A percentile compares a stretch with the other conserved stretches of the same genome.
phyloP scores from a whole-genome alignment of 2,797 vertebrate species.

The Todus mexicanus region DNA sequence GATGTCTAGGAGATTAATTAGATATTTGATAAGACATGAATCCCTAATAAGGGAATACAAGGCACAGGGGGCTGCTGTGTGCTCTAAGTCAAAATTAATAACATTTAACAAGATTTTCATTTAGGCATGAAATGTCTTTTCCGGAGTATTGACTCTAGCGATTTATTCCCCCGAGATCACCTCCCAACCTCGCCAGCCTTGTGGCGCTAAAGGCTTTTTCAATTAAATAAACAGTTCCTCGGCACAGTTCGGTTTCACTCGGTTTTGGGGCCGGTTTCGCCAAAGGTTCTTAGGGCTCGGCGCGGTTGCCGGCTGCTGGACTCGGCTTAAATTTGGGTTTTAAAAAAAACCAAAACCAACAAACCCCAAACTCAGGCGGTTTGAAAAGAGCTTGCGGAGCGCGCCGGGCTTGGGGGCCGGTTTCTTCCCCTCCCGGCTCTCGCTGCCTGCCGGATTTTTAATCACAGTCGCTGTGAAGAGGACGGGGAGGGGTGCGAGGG shows the following conservation, averaged over 20 bases:
- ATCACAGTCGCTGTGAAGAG: neutral
- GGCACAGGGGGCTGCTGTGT: slow-evolving; percentile 95
- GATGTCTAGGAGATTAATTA: slow-evolving; percentile 99
- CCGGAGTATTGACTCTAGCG: slow-evolving; percentile 93
- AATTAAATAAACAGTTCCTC: slow-evolving; percentile 44
- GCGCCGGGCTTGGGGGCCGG: neutral
- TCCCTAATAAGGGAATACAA: slow-evolving; percentile 99
- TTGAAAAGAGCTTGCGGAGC: neutral
- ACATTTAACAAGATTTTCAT: slow-evolving; percentile 99
- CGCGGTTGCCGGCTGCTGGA: neutral
- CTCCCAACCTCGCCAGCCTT: slow-evolving; percentile 60
- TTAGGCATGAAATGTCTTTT: slow-evolving; percentile 99
- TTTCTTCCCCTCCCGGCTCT: neutral
- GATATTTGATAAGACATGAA: slow-evolving; percentile 99
- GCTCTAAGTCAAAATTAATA: slow-evolving; percentile 99
- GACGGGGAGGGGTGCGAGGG: neutral
- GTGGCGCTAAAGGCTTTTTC: slow-evolving; percentile 27
- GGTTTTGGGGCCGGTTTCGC: neutral
- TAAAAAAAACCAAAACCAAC: no score
- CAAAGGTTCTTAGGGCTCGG: neutral
- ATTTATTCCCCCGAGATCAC: slow-evolving; percentile 85
- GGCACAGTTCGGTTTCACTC: neutral
- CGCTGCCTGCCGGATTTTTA: neutral
- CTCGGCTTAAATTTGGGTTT: neutral
- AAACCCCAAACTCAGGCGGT: neutral